phyloP scores from a whole-genome alignment of 2,113 vertebrate species.

The Pomatostomus ruficeps region DNA sequence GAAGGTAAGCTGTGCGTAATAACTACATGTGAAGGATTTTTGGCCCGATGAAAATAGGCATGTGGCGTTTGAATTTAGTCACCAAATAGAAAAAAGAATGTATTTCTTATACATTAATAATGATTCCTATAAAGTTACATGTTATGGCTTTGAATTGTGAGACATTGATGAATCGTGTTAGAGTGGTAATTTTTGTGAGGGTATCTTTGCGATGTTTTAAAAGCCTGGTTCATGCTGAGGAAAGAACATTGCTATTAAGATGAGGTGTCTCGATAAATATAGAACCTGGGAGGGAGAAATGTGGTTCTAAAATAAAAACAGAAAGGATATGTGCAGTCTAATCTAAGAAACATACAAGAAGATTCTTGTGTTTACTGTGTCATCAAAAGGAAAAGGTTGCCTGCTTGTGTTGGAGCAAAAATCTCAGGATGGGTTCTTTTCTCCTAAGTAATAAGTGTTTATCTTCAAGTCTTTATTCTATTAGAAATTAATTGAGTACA shows the following conservation, averaged over 20 bases:
- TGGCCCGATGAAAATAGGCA: background rate
- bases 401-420: background rate
- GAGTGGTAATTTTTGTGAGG: background rate
- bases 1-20: background rate
- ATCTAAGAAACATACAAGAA: background rate
- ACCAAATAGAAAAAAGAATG: background rate
- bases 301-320: slow-evolving; percentile 31
- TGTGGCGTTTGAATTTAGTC: background rate
- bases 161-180: background rate
- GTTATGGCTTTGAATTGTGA: background rate
- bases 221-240: background rate
- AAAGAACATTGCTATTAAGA: background rate
- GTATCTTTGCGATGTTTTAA: background rate
- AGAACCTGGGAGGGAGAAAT: background rate
- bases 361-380: background rate
- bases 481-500: background rate
- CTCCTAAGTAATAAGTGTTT: background rate
- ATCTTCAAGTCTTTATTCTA: background rate
- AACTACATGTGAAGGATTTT: background rate
- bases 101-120: background rate
- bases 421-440: background rate
- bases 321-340: background rate
- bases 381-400: background rate
- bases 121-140: rapidly evolving
- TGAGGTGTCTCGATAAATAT: slow-evolving; percentile 9